phyloP scores from a whole-genome alignment of 23 tunicate genomes.

The Phallusia fumigata region DNA sequence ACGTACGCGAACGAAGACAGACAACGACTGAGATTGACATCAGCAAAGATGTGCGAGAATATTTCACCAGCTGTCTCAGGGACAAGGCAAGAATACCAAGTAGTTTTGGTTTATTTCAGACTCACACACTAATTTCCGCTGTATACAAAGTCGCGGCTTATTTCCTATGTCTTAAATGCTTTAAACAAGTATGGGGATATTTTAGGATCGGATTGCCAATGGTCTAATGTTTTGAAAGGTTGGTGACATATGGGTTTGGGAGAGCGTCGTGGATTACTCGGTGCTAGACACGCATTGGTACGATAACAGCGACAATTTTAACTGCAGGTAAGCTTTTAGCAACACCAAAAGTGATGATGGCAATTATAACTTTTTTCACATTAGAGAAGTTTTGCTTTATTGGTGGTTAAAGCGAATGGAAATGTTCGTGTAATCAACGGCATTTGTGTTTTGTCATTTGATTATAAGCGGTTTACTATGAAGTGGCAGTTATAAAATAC shows the following conservation, averaged over 20 bases:
- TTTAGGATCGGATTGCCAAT: too few relatives aligned
- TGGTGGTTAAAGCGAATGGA: too few relatives aligned
- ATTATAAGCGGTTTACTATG: too few relatives aligned
- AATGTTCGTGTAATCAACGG: too few relatives aligned
- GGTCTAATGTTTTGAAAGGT: constrained; percentile 11
- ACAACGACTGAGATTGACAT: background rate
- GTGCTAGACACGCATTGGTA: constrained; percentile 54
- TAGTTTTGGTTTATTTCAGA: background rate
- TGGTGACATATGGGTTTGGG: constrained; percentile 52
- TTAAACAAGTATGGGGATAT: too few relatives aligned
- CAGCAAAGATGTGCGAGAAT: constrained; percentile 9
- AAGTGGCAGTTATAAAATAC: too few relatives aligned
- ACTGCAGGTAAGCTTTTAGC: constrained; percentile 19
- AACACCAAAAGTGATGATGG: background rate
- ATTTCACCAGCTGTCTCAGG: constrained; percentile 7
- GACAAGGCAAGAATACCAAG: background rate
- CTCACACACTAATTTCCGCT: background rate
- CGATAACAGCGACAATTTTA: constrained; percentile 22
- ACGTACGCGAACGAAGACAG: background rate
- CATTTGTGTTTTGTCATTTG: too few relatives aligned
- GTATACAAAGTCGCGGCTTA: background rate
- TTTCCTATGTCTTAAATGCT: too few relatives aligned
- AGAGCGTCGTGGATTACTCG: constrained; percentile 49
- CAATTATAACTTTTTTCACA: background rate
- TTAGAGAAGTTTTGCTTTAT: too few relatives aligned